Evolutionary conservation across 1,140 invertebrate species (phyloP).

Genomic region (Drosophila quadrilineata): DNA sequence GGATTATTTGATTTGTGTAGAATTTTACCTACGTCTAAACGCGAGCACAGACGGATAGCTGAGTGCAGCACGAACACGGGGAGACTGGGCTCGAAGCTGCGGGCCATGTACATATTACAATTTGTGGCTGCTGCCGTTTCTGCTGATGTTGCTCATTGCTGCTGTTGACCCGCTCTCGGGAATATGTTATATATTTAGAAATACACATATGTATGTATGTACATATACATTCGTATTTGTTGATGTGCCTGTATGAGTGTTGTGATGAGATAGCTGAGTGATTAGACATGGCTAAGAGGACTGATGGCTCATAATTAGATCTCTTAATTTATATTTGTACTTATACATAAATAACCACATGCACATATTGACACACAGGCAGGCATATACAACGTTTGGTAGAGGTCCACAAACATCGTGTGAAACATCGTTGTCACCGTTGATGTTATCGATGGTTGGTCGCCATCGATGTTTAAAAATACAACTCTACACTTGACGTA

Average conservation of each 20-base stretch:
- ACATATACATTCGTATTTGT: neutral
- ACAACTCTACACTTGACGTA: too few species aligned
- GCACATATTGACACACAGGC: neutral
- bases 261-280: neutral
- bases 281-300: constrained; percentile 20
- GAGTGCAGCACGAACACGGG: constrained; percentile 73
- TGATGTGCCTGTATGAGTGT: constrained; percentile 11
- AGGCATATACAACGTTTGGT: too few species aligned
- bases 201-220: constrained; percentile 10
- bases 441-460: too few species aligned
- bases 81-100: constrained; percentile 63
- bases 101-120: constrained; percentile 69
- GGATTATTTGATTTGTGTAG: neutral
- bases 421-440: too few species aligned
- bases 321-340: constrained; percentile 5
- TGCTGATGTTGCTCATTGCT: constrained; percentile 39
- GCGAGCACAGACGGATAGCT: constrained; percentile 63
- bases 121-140: too few species aligned
- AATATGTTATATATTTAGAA: constrained; percentile 71
- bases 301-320: constrained; percentile 24
- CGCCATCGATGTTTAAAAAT: too few species aligned
- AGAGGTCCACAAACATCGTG: too few species aligned
- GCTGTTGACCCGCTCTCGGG: constrained; percentile 44
- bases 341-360: neutral
- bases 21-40: constrained; percentile 64